Percentiles rank a stretch among this genome's conserved stretches.
phyloP scores from a whole-genome alignment of 2,113 vertebrate species.

The Sylvia atricapilla region DNA sequence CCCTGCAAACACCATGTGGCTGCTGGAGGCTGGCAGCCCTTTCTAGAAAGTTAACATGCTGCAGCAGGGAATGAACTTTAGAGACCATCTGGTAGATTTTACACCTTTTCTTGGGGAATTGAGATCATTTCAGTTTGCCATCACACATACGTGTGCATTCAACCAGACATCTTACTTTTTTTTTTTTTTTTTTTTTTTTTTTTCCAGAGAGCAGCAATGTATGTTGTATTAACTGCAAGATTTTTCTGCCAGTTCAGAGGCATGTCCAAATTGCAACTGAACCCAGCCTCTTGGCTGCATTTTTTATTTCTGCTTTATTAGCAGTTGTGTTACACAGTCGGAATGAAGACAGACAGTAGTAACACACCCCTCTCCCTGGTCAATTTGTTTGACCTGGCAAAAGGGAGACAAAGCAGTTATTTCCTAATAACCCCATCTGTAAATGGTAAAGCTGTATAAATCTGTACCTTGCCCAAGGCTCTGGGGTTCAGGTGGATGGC shows the following conservation, averaged over 20 bases:
- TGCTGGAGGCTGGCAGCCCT: background rate
- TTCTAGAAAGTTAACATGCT: background rate
- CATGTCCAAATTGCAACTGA: background rate
- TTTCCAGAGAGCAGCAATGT: background rate
- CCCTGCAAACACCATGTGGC: background rate
- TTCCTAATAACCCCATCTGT: background rate
- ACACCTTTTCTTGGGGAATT: background rate
- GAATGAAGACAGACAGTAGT: background rate
- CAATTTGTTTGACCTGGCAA: background rate
- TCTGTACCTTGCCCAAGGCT: background rate
- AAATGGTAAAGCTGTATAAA: background rate
- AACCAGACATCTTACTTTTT: background rate
- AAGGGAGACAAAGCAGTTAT: background rate
- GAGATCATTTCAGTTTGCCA: background rate
- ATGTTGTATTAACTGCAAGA: background rate
- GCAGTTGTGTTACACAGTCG: background rate
- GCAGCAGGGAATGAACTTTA: background rate
- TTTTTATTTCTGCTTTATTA: background rate
- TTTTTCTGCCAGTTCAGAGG: background rate
- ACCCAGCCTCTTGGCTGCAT: background rate
- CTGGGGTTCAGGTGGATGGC: background rate
- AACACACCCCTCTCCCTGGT: background rate
- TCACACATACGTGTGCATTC: background rate
- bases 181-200: background rate
- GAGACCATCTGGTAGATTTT: background rate